Percentiles rank a stretch among this genome's conserved stretches.
Conservation (phyloP, 1,140 invertebrate species). For the Brachystomella parvula region DNA sequence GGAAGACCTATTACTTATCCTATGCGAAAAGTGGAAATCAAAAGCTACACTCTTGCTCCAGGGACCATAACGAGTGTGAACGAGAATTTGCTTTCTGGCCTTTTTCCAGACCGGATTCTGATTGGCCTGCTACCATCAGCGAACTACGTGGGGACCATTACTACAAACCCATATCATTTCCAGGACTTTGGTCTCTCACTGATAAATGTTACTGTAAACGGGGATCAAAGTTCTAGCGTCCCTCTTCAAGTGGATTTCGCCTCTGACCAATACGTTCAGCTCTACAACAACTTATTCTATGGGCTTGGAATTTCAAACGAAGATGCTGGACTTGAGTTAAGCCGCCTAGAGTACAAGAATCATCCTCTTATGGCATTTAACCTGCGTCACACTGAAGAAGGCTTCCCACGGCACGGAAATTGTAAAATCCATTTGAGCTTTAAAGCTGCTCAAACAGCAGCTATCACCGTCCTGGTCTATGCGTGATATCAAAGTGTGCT, state of each 20-base stretch:
- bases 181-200: constrained; percentile 11
- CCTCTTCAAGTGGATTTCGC: constrained; percentile 8
- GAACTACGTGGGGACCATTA: constrained; percentile 17
- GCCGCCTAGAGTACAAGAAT: constrained; percentile 8
- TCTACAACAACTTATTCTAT: constrained; percentile 2
- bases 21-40: constrained; percentile 28
- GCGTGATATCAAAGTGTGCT: constrained; percentile 23
- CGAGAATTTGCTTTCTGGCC: constrained; percentile 26
- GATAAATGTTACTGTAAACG: constrained; percentile 25
- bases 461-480: constrained; percentile 19
- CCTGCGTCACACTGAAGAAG: neutral
- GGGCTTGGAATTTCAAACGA: constrained; percentile 7
- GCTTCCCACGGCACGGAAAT: constrained; percentile 14
- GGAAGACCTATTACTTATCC: constrained; percentile 17
- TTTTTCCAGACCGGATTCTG: constrained; percentile 26
- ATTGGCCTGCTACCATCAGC: constrained; percentile 24
- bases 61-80: constrained; percentile 16
- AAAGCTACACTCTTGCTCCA: constrained; percentile 20
- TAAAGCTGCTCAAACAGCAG: neutral
- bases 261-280: constrained; percentile 8
- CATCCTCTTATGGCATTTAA: constrained; percentile 11
- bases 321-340: constrained; percentile 11
- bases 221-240: neutral
- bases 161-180: constrained; percentile 26
- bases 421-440: constrained; percentile 25